A percentile compares a stretch with the other conserved stretches of the same genome.
These are phyloP conservation scores for Polydesmus complanatus DNA, from an alignment of 2,888 invertebrate species.

Conservation along the genomic window DNA sequence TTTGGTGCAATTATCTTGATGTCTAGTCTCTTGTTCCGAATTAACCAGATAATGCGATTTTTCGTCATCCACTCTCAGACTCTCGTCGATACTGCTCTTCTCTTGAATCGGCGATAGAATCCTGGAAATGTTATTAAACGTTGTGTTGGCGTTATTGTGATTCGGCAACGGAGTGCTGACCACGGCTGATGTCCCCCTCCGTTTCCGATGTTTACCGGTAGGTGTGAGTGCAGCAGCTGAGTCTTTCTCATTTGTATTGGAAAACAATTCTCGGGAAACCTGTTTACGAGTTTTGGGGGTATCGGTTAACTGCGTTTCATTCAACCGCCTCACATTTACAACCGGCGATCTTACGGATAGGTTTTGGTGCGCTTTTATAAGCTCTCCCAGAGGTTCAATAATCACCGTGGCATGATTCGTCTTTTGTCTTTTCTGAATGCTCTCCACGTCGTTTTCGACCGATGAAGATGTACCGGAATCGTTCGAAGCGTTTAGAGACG, in stretches of 20 bases:
- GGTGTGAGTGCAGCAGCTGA: not conserved
- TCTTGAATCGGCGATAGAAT: not conserved
- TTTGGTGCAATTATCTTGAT: too few relatives aligned
- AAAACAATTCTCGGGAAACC: too few relatives aligned
- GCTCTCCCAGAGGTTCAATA: not conserved
- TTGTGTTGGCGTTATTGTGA: too few relatives aligned
- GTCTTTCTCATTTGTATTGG: not conserved
- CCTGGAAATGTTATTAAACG: not conserved
- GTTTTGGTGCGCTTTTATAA: not conserved
- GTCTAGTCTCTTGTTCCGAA: too few relatives aligned
- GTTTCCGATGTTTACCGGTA: too few relatives aligned
- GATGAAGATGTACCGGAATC: too few relatives aligned
- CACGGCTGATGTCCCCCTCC: too few relatives aligned
- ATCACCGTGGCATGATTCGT: not conserved
- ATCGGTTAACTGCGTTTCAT: not conserved
- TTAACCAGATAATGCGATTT: not conserved
- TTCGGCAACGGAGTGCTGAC: not conserved
- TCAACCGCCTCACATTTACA: not conserved
- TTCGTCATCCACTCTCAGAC: not conserved
- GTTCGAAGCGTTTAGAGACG: too few relatives aligned
- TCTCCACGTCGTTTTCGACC: too few relatives aligned
- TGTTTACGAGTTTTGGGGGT: too few relatives aligned
- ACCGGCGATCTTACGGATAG: not conserved
- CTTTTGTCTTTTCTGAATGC: too few relatives aligned
- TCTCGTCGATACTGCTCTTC: not conserved